Percentiles rank a stretch among this genome's conserved stretches.
phyloP scores from a whole-genome alignment of 2,797 vertebrate species.

The Ceyx erithaca region DNA sequence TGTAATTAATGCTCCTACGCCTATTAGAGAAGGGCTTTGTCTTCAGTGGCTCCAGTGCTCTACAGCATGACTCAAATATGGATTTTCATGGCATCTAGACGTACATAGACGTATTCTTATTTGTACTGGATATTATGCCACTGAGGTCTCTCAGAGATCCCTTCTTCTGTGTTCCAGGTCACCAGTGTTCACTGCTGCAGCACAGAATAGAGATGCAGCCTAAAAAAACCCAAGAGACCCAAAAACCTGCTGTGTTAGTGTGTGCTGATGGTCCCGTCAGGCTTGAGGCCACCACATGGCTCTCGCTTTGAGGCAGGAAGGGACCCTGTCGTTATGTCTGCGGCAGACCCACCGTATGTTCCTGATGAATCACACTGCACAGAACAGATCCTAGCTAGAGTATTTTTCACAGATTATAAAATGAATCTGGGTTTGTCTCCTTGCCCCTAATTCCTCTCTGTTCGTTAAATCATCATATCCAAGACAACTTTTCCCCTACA shows the following conservation, averaged over 20 bases:
- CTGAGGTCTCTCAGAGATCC: background rate
- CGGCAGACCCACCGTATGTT: background rate
- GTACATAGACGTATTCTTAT: background rate
- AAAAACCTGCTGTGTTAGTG: background rate
- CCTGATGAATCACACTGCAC: background rate
- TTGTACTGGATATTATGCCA: background rate
- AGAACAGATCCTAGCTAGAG: background rate
- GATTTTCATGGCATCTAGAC: background rate
- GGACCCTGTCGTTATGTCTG: background rate
- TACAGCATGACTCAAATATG: background rate
- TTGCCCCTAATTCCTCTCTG: background rate
- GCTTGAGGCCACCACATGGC: background rate
- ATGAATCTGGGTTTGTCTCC: rapidly evolving
- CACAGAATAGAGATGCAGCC: background rate
- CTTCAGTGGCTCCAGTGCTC: background rate
- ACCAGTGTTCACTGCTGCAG: background rate
- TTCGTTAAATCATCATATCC: background rate
- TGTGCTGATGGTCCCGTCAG: background rate
- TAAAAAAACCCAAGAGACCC: background rate
- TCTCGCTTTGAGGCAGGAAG: background rate
- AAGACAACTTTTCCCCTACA: background rate
- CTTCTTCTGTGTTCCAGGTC: background rate
- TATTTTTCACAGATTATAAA: background rate
- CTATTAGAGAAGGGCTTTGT: background rate
- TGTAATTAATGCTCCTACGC: background rate